Conservation (phyloP, 2,113 vertebrate species). For the Elaphurus davidianus region DNA sequence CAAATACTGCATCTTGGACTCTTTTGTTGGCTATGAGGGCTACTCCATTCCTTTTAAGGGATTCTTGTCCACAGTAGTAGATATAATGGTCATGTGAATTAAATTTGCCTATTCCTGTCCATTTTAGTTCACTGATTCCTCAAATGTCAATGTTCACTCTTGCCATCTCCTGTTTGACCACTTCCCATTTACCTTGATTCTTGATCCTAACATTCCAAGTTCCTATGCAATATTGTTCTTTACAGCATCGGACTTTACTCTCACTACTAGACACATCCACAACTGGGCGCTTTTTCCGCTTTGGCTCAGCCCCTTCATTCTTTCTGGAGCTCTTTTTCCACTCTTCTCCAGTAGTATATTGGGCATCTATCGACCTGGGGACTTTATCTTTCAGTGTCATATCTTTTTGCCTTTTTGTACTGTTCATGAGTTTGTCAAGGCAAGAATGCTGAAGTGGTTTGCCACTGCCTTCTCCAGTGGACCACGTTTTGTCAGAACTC, state of each 20-base stretch:
- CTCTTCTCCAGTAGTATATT: not conserved
- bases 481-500: not conserved
- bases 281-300: accelerated
- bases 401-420: not conserved
- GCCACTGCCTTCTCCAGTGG: not conserved
- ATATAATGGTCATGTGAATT: not conserved
- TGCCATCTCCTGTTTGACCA: not conserved
- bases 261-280: not conserved
- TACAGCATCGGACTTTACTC: not conserved
- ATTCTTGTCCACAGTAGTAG: not conserved
- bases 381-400: not conserved
- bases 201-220: not conserved
- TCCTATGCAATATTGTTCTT: not conserved
- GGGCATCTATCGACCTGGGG: not conserved
- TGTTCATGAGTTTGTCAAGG: not conserved
- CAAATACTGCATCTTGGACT: not conserved
- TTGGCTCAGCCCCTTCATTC: not conserved
- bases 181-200: not conserved
- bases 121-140: not conserved
- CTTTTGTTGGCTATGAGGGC: not conserved
- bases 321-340: not conserved
- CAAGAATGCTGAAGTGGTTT: not conserved
- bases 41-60: not conserved
- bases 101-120: not conserved
- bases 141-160: not conserved